phyloP scores from a whole-genome alignment of 2,797 vertebrate species.

The Melanotaenia boesemani region DNA sequence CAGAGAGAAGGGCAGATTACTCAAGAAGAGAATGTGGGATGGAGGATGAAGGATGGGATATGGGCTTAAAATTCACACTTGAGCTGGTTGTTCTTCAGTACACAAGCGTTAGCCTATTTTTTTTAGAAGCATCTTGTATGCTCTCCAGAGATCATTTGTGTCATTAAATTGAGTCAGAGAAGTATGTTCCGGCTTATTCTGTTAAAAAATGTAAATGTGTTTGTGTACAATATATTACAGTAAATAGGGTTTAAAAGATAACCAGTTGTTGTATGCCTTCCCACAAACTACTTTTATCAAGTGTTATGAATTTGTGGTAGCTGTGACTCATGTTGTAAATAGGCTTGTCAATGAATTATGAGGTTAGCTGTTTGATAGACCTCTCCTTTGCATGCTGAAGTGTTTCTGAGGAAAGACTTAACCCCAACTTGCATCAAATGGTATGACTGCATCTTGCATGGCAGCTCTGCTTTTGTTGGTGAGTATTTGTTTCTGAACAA shows the following conservation, averaged over 20 bases:
- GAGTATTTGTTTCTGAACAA: neutral
- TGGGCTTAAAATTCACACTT: constrained; percentile 41
- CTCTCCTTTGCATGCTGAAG: neutral
- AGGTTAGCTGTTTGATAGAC: neutral
- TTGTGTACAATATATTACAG: too few relatives aligned
- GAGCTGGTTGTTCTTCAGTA: constrained; percentile 39
- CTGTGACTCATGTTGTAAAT: too few relatives aligned
- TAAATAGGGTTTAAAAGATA: too few relatives aligned
- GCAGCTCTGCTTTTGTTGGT: too few relatives aligned
- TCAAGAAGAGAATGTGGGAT: constrained; percentile 72
- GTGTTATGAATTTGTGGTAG: too few relatives aligned
- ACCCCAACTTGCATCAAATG: neutral
- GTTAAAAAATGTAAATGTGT: neutral
- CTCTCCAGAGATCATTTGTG: constrained; percentile 15
- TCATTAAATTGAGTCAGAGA: constrained; percentile 14
- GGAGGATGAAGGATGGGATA: constrained; percentile 49
- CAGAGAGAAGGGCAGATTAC: constrained; percentile 72
- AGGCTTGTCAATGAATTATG: neutral
- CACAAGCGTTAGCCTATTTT: constrained; percentile 29
- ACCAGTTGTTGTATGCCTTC: too few relatives aligned
- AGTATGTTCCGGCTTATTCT: neutral
- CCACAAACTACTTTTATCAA: too few relatives aligned
- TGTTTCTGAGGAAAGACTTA: neutral
- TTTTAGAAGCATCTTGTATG: constrained; percentile 32
- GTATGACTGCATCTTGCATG: too few relatives aligned